Evolutionary conservation across 2,888 invertebrate species (phyloP).

Genomic region (Phaedon cochleariae): DNA sequence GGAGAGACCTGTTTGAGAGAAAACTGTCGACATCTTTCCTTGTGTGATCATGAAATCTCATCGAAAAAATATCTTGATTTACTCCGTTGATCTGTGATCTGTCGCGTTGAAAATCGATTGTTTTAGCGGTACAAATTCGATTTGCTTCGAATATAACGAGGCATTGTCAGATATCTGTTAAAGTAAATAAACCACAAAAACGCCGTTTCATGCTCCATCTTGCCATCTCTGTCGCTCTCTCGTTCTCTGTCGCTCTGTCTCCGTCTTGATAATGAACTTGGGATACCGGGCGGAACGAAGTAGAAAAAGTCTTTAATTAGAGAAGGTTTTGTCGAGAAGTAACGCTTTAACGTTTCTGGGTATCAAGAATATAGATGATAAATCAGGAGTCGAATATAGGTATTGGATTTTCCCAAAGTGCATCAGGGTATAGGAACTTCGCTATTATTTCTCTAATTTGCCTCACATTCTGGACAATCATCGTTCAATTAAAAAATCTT

Average conservation of each 20-base stretch:
- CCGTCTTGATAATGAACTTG: slow-evolving; percentile 57
- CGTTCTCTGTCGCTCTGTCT: background rate
- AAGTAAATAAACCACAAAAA: slow-evolving; percentile 51
- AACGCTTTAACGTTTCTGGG: slow-evolving; percentile 39
- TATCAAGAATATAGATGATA: slow-evolving; percentile 2
- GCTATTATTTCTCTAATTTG: background rate
- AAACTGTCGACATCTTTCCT: background rate
- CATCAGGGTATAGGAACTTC: background rate
- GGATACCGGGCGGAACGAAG: slow-evolving; percentile 55
- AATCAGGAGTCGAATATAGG: too few relatives aligned
- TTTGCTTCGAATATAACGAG: slow-evolving; percentile 56
- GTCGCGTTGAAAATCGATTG: slow-evolving; percentile 58
- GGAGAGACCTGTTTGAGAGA: too few relatives aligned
- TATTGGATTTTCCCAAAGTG: background rate
- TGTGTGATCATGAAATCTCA: background rate
- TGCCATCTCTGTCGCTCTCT: slow-evolving; percentile 16
- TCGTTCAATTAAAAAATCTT: too few relatives aligned
- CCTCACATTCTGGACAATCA: background rate
- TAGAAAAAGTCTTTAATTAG: slow-evolving; percentile 59
- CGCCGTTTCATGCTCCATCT: slow-evolving; percentile 44
- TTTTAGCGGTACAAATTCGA: slow-evolving; percentile 57
- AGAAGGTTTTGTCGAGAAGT: slow-evolving; percentile 47
- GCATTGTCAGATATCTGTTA: slow-evolving; percentile 55
- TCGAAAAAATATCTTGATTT: slow-evolving; percentile 45
- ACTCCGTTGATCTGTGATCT: slow-evolving; percentile 54